Base-by-base conservation (phyloP, 2,113 vertebrate species). In the Callipepla squamata region DNA sequence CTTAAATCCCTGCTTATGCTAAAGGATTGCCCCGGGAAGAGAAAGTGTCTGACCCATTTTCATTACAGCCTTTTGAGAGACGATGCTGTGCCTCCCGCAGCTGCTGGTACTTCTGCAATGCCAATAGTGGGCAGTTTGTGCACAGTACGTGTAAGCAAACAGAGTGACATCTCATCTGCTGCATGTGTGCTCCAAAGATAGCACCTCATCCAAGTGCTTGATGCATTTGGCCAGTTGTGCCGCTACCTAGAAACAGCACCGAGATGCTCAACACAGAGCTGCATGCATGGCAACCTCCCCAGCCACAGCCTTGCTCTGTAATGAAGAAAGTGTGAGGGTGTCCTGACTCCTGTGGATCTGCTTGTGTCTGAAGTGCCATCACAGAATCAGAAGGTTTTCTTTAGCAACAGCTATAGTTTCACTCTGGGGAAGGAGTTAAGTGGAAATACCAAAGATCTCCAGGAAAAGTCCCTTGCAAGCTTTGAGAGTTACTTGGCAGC, bases 31-130 rank as follows among this genome's bases (percentile, higher is more conserved):
- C 95, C 90, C 34, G 0, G 87, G 94, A 97, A 96, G 82, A 80
- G 85, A 91, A 95, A 96, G 87, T 36, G 80, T 76, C 88, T 96
- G 94, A 94, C 94, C 96, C 92, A 93, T 84, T 96, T 96, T 95
- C 79, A 68, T 85, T 82, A 26, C 59, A 85, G 89, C 26, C 62
- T 78, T 95, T 93, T 74, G 70, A 93, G 94, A 91, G 89, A 78
- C 0, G 3, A 53, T 59, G 74, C 91, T 92, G 86, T 94, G 85
- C 85, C 63, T 93, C 93, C 94, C 85, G 88, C 87, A 96, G 95
- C 86, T 83, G 63, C 86, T 83, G 63, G 84, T 40, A 95, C 45
- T 92, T 92, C 53, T n/a, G 84, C 91, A 84, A 68, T 62, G 86
- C 93, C 93, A 95, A 55, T 91, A 95, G 91, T 21, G 67, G 95